A percentile compares a stretch with the other conserved stretches of the same genome.
phyloP scores from a whole-genome alignment of 2,888 invertebrate species.

The Ennomos erosarius region DNA sequence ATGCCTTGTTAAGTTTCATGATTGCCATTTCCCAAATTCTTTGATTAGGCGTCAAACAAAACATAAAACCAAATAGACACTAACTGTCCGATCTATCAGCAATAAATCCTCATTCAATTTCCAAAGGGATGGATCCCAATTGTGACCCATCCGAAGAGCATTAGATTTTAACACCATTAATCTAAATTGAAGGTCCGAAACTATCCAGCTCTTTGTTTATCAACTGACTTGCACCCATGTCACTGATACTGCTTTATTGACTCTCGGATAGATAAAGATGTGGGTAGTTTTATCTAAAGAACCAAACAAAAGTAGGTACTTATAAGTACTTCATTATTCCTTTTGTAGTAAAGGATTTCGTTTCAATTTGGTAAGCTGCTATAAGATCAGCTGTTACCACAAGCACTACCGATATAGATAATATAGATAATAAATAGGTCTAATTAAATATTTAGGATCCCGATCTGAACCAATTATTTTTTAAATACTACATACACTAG shows the following conservation, averaged over 20 bases:
- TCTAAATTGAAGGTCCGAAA: conserved; percentile 50
- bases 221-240: conserved; percentile 35
- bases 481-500: too few relatives aligned
- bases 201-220: conserved; percentile 40
- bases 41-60: conserved; percentile 5
- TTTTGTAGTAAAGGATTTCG: too few relatives aligned
- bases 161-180: conserved; percentile 55
- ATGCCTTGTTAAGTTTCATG: too few relatives aligned
- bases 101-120: conserved; percentile 49
- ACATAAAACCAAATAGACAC: conserved; percentile 17
- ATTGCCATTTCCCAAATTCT: too few relatives aligned
- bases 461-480: too few relatives aligned
- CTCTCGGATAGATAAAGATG: conserved; percentile 13
- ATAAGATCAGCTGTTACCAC: too few relatives aligned
- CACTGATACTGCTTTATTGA: conserved; percentile 25
- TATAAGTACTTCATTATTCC: too few relatives aligned
- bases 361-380: too few relatives aligned
- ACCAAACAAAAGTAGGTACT: conserved; percentile 1
- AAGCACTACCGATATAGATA: too few relatives aligned
- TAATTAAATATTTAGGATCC: too few relatives aligned
- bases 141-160: conserved; percentile 40
- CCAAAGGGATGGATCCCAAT: conserved; percentile 43
- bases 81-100: conserved; percentile 33
- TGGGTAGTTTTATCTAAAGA: not conserved
- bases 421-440: too few relatives aligned